phyloP scores from a whole-genome alignment of 1,140 invertebrate species.

The Hormaphis cornu region DNA sequence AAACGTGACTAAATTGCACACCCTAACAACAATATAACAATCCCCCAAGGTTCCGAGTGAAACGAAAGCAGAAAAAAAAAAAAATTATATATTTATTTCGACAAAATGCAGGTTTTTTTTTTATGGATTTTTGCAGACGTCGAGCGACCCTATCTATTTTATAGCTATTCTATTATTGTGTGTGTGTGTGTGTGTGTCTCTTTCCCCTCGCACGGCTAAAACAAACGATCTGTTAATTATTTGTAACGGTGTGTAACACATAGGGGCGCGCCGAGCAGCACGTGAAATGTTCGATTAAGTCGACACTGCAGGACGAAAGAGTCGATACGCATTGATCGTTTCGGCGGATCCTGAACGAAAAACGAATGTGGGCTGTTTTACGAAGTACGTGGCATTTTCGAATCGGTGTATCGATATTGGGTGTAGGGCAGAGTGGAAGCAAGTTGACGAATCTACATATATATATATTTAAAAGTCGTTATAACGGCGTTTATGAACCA shows the following conservation, averaged over 20 bases:
- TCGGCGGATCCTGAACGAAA: too few relatives aligned
- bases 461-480: too few relatives aligned
- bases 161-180: conserved; percentile 17
- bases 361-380: too few relatives aligned
- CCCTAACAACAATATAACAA: neutral
- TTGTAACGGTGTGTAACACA: neutral
- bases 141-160: neutral
- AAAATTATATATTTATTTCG: neutral
- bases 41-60: neutral
- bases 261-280: too few relatives aligned
- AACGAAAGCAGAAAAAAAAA: conserved; percentile 12
- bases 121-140: neutral
- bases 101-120: neutral
- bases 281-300: neutral
- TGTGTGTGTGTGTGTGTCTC: too few relatives aligned
- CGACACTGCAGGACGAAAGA: too few relatives aligned
- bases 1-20: neutral
- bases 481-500: too few relatives aligned
- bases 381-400: too few relatives aligned
- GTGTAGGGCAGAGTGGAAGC: too few relatives aligned
- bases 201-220: neutral
- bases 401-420: too few relatives aligned
- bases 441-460: too few relatives aligned
- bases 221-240: conserved; percentile 11
- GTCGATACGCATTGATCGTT: too few relatives aligned